phyloP scores from a whole-genome alignment of 2,888 invertebrate genomes.

The Schrankia costaestrigalis region DNA sequence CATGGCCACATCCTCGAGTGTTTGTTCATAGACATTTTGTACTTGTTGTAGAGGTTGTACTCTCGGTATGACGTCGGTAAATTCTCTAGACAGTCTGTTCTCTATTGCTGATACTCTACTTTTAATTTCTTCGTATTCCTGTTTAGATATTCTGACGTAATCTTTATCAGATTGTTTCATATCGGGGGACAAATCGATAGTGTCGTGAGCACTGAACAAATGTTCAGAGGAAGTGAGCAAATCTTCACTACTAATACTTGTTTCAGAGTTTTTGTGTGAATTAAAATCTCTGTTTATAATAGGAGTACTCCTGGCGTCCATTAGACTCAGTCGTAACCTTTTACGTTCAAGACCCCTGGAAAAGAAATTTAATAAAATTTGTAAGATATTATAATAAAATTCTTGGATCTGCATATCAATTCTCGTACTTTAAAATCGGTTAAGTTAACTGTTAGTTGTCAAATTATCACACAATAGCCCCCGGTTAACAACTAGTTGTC shows the following conservation, averaged over 20 bases:
- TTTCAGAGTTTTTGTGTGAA: constrained; percentile 62
- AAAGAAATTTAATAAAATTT: constrained; percentile 8
- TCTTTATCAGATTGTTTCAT: constrained; percentile 74
- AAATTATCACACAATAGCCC: too few relatives aligned
- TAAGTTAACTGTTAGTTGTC: too few relatives aligned
- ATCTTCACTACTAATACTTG: constrained; percentile 70
- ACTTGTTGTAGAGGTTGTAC: constrained; percentile 82
- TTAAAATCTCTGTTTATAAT: constrained; percentile 59
- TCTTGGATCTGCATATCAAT: too few relatives aligned
- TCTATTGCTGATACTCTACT: constrained; percentile 87
- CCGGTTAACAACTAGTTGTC: too few relatives aligned
- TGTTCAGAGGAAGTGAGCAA: constrained; percentile 66
- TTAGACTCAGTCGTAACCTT: constrained; percentile 66
- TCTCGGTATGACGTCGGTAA: constrained; percentile 73
- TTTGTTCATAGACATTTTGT: constrained; percentile 87
- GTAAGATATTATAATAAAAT: background rate
- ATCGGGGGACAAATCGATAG: constrained; percentile 66
- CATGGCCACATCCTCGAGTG: constrained; percentile 84
- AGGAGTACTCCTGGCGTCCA: constrained; percentile 69
- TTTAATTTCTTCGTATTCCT: constrained; percentile 89
- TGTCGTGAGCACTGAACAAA: constrained; percentile 69
- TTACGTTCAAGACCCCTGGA: constrained; percentile 73
- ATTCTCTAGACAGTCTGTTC: constrained; percentile 84
- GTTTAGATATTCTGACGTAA: constrained; percentile 86
- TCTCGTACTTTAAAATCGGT: too few relatives aligned